Percentiles rank a stretch among this genome's conserved stretches.
These are phyloP conservation scores for Steromphala cineraria DNA, from an alignment of 2,888 invertebrate species.

Conservation along the genomic window DNA sequence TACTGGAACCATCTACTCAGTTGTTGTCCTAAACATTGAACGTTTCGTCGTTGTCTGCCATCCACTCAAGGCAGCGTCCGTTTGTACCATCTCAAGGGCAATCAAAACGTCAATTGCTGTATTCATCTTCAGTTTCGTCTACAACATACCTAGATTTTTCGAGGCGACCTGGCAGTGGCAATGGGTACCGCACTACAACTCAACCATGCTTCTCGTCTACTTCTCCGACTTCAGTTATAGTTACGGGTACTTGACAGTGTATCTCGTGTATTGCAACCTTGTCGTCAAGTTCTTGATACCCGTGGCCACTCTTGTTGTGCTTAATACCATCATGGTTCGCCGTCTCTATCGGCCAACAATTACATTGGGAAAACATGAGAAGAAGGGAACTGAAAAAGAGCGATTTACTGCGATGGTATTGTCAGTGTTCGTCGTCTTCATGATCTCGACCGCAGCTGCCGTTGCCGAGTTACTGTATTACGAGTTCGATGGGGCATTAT, in stretches of 20 bases:
- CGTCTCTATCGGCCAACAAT: not conserved
- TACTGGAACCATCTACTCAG: not conserved
- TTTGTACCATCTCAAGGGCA: not conserved
- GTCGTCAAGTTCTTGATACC: conserved; percentile 22
- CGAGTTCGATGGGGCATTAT: not conserved
- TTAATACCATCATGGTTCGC: not conserved
- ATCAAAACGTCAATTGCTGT: not conserved
- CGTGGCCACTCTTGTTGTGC: not conserved
- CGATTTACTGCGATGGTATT: not conserved
- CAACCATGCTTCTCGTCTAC: not conserved
- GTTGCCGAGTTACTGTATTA: not conserved
- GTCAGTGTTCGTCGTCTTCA: not conserved
- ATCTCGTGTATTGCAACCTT: conserved; percentile 21
- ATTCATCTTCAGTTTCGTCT: not conserved
- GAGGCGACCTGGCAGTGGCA: not conserved
- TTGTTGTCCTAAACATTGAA: not conserved
- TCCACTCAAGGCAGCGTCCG: not conserved
- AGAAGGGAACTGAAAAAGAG: not conserved
- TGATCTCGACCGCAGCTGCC: not conserved
- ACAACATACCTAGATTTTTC: not conserved
- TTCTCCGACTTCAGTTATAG: not conserved
- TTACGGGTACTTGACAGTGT: not conserved
- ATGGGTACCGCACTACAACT: not conserved
- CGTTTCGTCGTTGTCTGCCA: not conserved
- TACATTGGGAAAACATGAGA: not conserved